Percentiles rank a stretch among this genome's conserved stretches.
Evolutionary conservation across 2,888 invertebrate genomes (phyloP).

Genomic region (Drosophila peninsularis): DNA sequence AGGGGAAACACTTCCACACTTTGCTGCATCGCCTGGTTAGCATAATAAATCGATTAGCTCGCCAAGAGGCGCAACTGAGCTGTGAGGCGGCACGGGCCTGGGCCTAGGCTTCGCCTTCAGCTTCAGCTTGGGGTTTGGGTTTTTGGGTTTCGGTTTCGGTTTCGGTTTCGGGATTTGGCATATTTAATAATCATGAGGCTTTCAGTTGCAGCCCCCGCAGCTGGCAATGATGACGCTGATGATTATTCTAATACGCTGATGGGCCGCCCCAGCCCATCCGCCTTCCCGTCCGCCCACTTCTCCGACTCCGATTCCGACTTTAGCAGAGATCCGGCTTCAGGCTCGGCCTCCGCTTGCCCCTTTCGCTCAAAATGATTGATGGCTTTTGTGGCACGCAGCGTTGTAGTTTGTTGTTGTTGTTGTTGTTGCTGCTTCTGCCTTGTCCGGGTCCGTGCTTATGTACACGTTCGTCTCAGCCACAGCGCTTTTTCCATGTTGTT

Average conservation of each 20-base stretch:
- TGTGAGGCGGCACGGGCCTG: not conserved
- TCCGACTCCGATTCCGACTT: constrained; percentile 17
- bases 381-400: constrained; percentile 75
- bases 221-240: constrained; percentile 64
- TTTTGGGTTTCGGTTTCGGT: not conserved
- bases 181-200: constrained; percentile 49
- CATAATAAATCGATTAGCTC: constrained; percentile 81
- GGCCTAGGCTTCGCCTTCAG: constrained; percentile 37
- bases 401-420: constrained; percentile 44
- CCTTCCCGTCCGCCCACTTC: constrained; percentile 11
- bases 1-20: constrained; percentile 40
- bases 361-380: constrained; percentile 79
- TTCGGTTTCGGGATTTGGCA: constrained; percentile 66
- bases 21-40: constrained; percentile 79
- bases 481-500: constrained; percentile 58
- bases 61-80: constrained; percentile 30
- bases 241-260: constrained; percentile 74
- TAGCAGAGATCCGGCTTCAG: constrained; percentile 39
- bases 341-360: constrained; percentile 67
- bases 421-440: constrained; percentile 39
- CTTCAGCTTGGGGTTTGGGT: constrained; percentile 16
- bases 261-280: constrained; percentile 13
- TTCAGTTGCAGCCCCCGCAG: constrained; percentile 49
- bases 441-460: constrained; percentile 50
- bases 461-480: constrained; percentile 44